Base-by-base conservation (phyloP, 2,113 vertebrate genomes). In the Numenius arquata region DNA sequence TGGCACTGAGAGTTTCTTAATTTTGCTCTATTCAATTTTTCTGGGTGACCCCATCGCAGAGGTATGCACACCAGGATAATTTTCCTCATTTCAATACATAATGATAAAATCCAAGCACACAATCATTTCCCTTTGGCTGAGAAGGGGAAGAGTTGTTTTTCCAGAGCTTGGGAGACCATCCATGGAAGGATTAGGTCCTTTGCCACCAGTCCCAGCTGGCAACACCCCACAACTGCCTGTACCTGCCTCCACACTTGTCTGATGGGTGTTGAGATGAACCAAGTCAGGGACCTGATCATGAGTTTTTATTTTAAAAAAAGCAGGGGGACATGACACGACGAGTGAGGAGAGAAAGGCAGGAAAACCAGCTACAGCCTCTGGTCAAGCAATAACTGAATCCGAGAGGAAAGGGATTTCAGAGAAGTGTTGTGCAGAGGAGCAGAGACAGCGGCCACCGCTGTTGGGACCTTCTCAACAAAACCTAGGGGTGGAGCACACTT, bases 311-410 rank as follows among this genome's bases (percentile, higher is more conserved):
- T 53, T 16, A 27, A 25, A 45, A 52, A 65, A 29, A 32, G 11
- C 12, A 8, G 3, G 3, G 8, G 13, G 2, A 23, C 0, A 1
- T 52, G 41, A 72, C 27, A 32, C 11, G 25, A 2, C 12, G 1
- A 16, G 4, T 2, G 30, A 75, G 47, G 22, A 71, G 25, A 29
- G 50, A 59, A 59, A 88, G 43, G 40, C 0, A 68, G 34, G 26
- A 56, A 68, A 70, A 55, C 0, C 18, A 77, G 47, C 9, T n/a
- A 43, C 32, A 61, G 40, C 26, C 48, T 36, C 48, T 34, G 38
- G 22, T 13, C 43, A 52, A 34, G 52, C 38, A 71, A 11, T 9
- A 55, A 91, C 53, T 7, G 26, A 40, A 59, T 27, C 15, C 6
- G 63, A 81, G 38, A 70, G 11, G 22, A 40, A 85, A 63, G 23